Evolutionary conservation across 2,888 invertebrate genomes (phyloP).

Genomic region (Acrobeloides nanus): DNA sequence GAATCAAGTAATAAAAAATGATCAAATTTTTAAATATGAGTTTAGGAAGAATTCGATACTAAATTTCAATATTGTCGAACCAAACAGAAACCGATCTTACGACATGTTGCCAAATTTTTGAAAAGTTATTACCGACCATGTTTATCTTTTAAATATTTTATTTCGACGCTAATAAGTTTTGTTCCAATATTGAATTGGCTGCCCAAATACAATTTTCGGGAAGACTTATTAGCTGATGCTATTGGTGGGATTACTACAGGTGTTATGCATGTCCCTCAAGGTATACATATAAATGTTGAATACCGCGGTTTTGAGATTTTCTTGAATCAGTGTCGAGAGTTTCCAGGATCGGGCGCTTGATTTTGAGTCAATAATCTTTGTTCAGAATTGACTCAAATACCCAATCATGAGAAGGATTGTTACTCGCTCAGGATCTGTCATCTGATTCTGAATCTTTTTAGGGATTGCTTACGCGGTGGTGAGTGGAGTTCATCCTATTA

Average conservation of each 20-base stretch:
- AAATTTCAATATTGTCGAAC: conserved; percentile 39
- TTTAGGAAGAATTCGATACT: conserved; percentile 45
- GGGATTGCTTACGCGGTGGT: conserved; percentile 60
- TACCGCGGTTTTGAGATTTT: background rate
- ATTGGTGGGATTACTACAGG: conserved; percentile 79
- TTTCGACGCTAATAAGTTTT: conserved; percentile 14
- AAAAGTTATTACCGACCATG: conserved; percentile 22
- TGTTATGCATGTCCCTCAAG: conserved; percentile 85
- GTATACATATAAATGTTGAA: no score
- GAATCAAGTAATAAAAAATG: no score
- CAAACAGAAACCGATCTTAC: conserved; percentile 9
- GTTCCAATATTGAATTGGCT: conserved; percentile 54
- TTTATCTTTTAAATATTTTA: conserved; percentile 12
- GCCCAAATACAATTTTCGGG: conserved; percentile 44
- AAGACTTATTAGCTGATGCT: conserved; percentile 67
- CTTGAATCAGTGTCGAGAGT: background rate
- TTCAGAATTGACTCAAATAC: no score
- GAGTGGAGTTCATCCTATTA: conserved; percentile 56
- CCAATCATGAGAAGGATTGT: no score
- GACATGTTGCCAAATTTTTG: conserved; percentile 12
- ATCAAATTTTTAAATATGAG: background rate
- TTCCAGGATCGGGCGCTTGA: no score
- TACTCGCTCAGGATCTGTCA: no score
- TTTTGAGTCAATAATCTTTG: no score
- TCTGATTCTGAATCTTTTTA: no score